These are phyloP conservation scores for Poicephalus gulielmi DNA, from an alignment of 2,113 vertebrate species.

Conservation along the genomic window DNA sequence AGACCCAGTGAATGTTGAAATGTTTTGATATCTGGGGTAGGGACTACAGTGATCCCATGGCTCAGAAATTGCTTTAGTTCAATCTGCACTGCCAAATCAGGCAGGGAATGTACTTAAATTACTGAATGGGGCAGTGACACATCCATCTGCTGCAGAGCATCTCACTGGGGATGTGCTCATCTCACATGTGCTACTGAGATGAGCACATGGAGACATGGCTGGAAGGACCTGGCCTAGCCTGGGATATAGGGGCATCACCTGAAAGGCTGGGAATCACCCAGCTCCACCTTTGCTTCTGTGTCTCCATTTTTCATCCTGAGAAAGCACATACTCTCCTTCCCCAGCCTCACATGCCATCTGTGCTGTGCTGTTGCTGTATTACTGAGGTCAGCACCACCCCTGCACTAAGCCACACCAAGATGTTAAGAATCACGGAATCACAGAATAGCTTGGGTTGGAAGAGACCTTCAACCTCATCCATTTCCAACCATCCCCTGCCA, in stretches of 20 bases:
- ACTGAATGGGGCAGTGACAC: neutral
- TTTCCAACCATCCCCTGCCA: neutral
- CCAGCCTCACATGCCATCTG: fast-evolving
- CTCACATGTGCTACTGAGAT: too few species aligned
- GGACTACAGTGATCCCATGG: neutral
- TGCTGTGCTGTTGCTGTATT: neutral
- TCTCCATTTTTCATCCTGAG: neutral
- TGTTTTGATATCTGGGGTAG: neutral
- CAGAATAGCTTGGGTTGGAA: neutral
- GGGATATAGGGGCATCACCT: neutral
- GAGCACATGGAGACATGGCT: neutral
- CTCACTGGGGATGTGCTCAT: neutral
- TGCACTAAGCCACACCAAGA: neutral
- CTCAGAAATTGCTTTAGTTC: neutral
- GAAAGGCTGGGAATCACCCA: neutral
- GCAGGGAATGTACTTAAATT: neutral
- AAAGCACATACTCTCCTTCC: neutral
- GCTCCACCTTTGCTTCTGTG: neutral
- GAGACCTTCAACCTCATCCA: neutral
- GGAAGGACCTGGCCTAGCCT: neutral
- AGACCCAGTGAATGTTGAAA: neutral
- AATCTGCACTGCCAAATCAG: neutral
- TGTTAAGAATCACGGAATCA: neutral
- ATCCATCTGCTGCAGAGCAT: neutral
- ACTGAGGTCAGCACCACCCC: neutral